Percentiles rank a stretch among this genome's conserved stretches.
Evolutionary conservation across 2,113 vertebrate species (phyloP).

Genomic region (Trochalopteron elliotii): DNA sequence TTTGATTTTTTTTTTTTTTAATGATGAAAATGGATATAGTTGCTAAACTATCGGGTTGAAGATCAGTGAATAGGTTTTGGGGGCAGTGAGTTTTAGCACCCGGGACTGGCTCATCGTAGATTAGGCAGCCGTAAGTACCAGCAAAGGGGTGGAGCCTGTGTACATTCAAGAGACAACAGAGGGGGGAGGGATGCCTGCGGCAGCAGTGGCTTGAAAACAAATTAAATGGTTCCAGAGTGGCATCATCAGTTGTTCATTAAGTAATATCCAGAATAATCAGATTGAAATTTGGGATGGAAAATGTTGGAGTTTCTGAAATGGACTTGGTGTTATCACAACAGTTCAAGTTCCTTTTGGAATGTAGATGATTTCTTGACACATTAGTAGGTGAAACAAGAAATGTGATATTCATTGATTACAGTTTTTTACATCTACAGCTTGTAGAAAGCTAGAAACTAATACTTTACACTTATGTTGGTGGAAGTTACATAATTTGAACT

Average conservation of each 20-base stretch:
- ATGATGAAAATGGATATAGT: neutral
- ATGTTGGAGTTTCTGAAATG: neutral
- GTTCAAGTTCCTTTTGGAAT: neutral
- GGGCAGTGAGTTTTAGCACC: neutral
- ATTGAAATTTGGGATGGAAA: neutral
- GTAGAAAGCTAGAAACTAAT: neutral
- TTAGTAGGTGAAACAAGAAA: neutral
- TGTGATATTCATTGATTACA: neutral
- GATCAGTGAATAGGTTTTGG: neutral
- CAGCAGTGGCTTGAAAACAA: neutral
- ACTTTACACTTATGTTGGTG: neutral
- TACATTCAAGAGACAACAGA: neutral
- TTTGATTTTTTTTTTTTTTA: neutral
- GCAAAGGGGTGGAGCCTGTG: rapidly evolving
- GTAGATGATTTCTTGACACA: neutral
- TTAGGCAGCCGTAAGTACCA: neutral
- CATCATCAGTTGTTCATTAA: neutral
- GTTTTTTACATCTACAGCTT: neutral
- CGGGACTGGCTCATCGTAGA: neutral
- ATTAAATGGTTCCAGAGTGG: neutral
- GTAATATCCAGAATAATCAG: neutral
- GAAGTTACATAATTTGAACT: neutral
- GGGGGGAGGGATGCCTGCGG: neutral
- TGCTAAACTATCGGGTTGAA: neutral
- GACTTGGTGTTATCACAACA: neutral